phyloP scores from a whole-genome alignment of 2,113 vertebrate genomes.

The Cyanoramphus novaezelandiae region DNA sequence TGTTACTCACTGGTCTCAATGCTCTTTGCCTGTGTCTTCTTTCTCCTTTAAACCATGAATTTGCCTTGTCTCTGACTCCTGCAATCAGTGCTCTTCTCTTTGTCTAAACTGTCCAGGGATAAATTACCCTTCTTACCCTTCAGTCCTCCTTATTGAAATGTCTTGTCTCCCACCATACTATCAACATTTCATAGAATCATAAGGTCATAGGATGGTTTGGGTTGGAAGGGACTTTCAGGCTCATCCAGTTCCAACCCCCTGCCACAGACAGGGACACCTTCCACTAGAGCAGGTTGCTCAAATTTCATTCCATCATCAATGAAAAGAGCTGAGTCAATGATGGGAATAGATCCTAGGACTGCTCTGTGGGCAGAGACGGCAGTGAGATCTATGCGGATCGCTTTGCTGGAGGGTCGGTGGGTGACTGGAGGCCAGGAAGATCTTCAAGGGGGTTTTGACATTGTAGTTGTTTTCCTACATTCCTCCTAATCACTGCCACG shows the following conservation, averaged over 20 bases:
- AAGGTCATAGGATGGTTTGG: neutral
- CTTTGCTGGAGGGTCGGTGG: neutral
- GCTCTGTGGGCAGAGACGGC: neutral
- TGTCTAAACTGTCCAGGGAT: neutral
- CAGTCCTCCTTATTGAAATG: neutral
- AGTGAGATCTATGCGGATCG: neutral
- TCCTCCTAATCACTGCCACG: neutral
- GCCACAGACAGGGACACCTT: neutral
- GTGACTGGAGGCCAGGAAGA: neutral
- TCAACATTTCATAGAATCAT: neutral
- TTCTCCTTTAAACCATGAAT: neutral
- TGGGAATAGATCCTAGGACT: neutral
- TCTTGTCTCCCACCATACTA: neutral
- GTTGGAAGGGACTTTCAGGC: neutral
- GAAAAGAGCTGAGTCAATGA: neutral
- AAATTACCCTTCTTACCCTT: neutral
- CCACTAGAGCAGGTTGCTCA: neutral
- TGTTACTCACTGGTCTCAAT: neutral
- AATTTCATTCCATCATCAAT: neutral
- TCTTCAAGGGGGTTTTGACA: neutral
- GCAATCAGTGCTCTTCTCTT: neutral
- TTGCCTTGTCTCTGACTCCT: neutral
- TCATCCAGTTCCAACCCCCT: neutral
- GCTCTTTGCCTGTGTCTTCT: accelerated
- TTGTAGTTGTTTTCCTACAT: neutral